Evolutionary conservation across 1,140 invertebrate species (phyloP), one percentile per base, ranked within the genome.

Genomic region (Eueides isabella): DNA sequence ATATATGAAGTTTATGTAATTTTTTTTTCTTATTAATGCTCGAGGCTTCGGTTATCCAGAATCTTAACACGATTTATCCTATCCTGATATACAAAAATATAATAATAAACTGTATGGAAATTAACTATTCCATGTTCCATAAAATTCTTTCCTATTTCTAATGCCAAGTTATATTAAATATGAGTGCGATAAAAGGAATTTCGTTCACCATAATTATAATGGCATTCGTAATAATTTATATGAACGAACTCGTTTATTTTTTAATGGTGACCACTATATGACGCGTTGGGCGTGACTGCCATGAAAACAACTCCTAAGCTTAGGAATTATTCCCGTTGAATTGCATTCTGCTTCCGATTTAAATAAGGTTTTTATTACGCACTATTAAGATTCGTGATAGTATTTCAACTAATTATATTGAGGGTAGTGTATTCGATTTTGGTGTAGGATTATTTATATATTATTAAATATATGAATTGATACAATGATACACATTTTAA

Each of bases 221-320:
- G 81, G 83, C 76, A 72, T 70, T 73, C 76, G 83, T 86, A 23
- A 55, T 55, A 55, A 55, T 87, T 85, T 90, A 88, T 89, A 90
- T 88, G 83, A 85, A 78, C 55, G 76, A 81, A 87, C 86, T 86
- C 84, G 85, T 85, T 85, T 87, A 83, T 73, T 74, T 86, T 89
- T 85, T 89, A 87, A 89, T 89, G 85, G 80, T 91, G 84, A 91
- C 89, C 87, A 88, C 86, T 91, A 85, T 90, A 91, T 91, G 89
- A 91, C 85, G 65, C 71, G 29, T 74, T 65, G 81, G 84, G 85
- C 84, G 85, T 85, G 74, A 79, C 77, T 67, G 75, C 61, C 55
- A 61, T 67, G 62, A 38, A 66, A 76, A 67, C 74, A 67, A 67
- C 74, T 68, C 61, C 70, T 77, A 75, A 80, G 77, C 77, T 78